phyloP scores from a whole-genome alignment of 1,140 invertebrate genomes.

The Drosophila burlai region DNA sequence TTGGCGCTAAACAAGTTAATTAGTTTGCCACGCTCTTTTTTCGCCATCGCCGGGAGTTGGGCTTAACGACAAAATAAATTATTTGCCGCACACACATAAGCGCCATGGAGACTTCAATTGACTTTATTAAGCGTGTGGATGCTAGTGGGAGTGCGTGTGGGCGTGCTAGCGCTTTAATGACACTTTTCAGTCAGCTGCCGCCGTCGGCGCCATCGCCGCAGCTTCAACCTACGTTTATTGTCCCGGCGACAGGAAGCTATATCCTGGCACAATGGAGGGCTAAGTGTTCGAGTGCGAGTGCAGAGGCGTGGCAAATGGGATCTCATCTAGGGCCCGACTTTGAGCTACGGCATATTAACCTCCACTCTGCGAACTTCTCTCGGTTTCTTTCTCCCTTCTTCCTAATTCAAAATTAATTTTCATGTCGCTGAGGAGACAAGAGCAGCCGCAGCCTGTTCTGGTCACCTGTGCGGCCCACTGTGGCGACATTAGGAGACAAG shows the following conservation, averaged over 20 bases:
- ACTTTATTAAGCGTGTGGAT: slow-evolving; percentile 61
- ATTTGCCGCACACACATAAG: slow-evolving; percentile 61
- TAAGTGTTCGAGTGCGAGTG: neutral
- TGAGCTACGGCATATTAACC: slow-evolving; percentile 47
- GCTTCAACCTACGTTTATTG: slow-evolving; percentile 60
- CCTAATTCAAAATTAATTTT: slow-evolving; percentile 33
- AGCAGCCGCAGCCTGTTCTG: slow-evolving; percentile 4
- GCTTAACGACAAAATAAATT: slow-evolving; percentile 84
- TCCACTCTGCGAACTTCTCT: neutral
- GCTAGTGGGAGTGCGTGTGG: slow-evolving; percentile 20
- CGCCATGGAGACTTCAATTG: slow-evolving; percentile 64
- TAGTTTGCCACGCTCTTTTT: slow-evolving; percentile 58
- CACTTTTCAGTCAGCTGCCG: slow-evolving; percentile 62
- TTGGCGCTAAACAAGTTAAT: slow-evolving; percentile 81
- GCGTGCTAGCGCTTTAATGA: slow-evolving; percentile 54
- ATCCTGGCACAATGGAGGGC: slow-evolving; percentile 12
- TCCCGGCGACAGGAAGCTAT: slow-evolving; percentile 23
- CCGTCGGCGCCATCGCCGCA: neutral
- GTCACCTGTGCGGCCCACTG: slow-evolving; percentile 38
- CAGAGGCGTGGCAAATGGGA: slow-evolving; percentile 26
- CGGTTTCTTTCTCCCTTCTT: neutral
- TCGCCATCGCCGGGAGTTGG: slow-evolving; percentile 61
- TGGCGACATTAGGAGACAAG: slow-evolving; percentile 47
- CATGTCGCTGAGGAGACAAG: neutral
- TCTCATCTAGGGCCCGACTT: slow-evolving; percentile 23